Conservation (phyloP, 2,113 vertebrate genomes). For the Sterrhoptilus dennistouni region DNA sequence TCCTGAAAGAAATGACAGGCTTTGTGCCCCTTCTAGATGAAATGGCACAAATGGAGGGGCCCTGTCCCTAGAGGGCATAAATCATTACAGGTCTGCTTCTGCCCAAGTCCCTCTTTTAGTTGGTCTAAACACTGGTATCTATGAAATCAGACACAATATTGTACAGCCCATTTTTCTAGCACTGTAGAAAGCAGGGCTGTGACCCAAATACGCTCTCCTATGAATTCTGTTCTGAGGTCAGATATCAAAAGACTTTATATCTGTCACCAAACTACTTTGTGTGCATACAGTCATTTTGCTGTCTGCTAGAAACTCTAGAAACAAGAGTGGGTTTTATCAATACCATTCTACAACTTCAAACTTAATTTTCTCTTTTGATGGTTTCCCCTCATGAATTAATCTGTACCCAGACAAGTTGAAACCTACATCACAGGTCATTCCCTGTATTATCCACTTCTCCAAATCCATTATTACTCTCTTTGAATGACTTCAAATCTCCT, state of each 20-base stretch:
- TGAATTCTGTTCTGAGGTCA: neutral
- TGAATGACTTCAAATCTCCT: neutral
- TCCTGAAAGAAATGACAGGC: neutral
- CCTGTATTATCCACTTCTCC: neutral
- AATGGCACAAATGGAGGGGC: neutral
- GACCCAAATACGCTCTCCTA: neutral
- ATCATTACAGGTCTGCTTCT: neutral
- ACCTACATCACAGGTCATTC: neutral
- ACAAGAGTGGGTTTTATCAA: neutral
- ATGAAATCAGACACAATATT: neutral
- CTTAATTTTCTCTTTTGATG: neutral
- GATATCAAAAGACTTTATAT: neutral
- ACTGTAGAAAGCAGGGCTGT: neutral
- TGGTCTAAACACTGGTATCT: neutral
- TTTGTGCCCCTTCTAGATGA: neutral
- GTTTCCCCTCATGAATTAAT: neutral
- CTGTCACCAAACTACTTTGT: neutral
- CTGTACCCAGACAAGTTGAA: neutral
- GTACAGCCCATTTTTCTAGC: neutral
- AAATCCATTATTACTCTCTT: neutral
- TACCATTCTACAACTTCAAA: neutral
- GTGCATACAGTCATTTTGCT: neutral
- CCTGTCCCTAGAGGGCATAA: neutral
- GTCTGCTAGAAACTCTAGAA: neutral
- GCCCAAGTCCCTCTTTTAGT: neutral